Base-by-base conservation (phyloP, 35 echinoderm and acorn worm genomes). In the Strongylocentrotus purpuratus region DNA sequence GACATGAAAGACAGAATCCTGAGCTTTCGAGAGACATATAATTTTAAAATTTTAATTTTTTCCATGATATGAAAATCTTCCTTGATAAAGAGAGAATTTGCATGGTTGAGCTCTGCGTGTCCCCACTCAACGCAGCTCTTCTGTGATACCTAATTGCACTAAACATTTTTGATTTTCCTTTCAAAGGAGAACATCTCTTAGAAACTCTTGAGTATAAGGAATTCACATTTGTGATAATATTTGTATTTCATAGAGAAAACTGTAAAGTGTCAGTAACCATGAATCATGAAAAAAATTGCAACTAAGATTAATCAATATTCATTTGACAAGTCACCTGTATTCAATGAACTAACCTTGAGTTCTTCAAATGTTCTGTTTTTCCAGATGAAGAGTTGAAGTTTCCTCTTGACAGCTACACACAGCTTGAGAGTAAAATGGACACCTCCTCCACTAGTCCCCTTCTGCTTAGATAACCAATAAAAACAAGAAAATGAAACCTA, bases 381-480 rank as follows among this genome's bases (percentile, higher is more conserved):
- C 98, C 98, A 99, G 86, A 96, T 96, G 86, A 95, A 99, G 46
- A 99, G 93, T 33, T 98, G 96, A 17, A 99, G 94, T 95, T 99
- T 99, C 35, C 98, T 97, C 92, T 96, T 99, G 22, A 99, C 98
- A 33, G 98, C 98, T 6, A 99, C 98, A 94, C 98, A 99, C 86
- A 99, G 91, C 52, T 95, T 97, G 18, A 99, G 92, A 48, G 86
- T 94, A 70, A 95, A 97, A 46, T 94, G 90, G 20, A 96, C 95
- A 46, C 93, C 46, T 22, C 97, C 97, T 85, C 93, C 95, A 95
- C 65, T 96, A 31, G 60, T 97, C 28, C 87, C 95, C 92, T 97
- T 97, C 97, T 97, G 95, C 32, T 94, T 31, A 93, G 48, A 93
- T 78, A 78, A 78, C 18, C 11, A 28, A 78, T 78, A n/a, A 22